A percentile compares a stretch with the other conserved stretches of the same genome.
These are phyloP conservation scores for Rambutsinella grinnellia DNA, from an alignment of 2,888 invertebrate genomes.

Conservation along the genomic window DNA sequence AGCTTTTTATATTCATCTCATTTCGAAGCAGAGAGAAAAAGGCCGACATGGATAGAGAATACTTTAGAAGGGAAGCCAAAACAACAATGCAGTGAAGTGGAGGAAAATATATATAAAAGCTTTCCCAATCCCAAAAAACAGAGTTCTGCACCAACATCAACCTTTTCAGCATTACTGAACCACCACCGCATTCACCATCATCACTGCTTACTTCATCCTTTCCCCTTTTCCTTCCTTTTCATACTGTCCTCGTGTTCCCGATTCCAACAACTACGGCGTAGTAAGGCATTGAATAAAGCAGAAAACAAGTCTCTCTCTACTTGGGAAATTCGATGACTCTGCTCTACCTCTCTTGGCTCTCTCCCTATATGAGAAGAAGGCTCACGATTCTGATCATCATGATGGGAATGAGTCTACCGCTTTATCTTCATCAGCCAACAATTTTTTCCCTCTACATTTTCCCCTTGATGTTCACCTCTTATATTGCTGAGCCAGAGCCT, in stretches of 20 bases:
- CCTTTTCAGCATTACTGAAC: neutral
- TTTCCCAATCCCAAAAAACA: neutral
- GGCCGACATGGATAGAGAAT: neutral
- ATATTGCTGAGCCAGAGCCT: too few relatives aligned
- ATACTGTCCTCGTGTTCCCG: slow-evolving; percentile 38
- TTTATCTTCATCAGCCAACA: slow-evolving; percentile 47
- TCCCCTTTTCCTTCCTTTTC: slow-evolving; percentile 1
- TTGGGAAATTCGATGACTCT: slow-evolving; percentile 38
- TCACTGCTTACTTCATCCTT: slow-evolving; percentile 16
- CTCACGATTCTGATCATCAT: slow-evolving; percentile 31
- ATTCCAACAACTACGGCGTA: slow-evolving; percentile 12
- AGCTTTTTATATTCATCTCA: slow-evolving; percentile 34
- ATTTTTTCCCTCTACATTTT: slow-evolving; percentile 10
- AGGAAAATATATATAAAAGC: neutral
- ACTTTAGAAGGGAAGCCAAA: neutral
- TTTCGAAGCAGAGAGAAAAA: neutral
- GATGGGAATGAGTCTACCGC: slow-evolving; percentile 29
- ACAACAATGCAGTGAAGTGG: slow-evolving; percentile 5
- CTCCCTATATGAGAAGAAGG: slow-evolving; percentile 8
- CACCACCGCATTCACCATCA: neutral
- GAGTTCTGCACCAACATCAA: too few relatives aligned
- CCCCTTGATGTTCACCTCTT: neutral
- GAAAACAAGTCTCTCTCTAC: slow-evolving; percentile 31
- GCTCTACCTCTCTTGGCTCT: slow-evolving; percentile 37
- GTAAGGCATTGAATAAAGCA: neutral